Conservation (phyloP, 2,797 vertebrate genomes). For the Coendou prehensilis region DNA sequence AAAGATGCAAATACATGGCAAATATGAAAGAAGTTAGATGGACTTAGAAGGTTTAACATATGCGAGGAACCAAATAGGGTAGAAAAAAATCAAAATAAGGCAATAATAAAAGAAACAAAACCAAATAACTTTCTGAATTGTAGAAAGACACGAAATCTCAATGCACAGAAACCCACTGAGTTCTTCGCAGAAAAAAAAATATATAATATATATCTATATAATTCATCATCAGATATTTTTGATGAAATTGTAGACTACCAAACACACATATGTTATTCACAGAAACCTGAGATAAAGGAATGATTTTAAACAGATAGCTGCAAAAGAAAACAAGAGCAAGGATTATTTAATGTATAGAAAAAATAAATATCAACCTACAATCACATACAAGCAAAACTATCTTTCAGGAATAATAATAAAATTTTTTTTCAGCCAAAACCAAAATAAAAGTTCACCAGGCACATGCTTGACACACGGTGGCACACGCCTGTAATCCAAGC, state of each 20-base stretch:
- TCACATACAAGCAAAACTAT: neutral
- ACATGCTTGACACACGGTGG: no score
- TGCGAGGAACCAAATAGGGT: neutral
- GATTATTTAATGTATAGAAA: neutral
- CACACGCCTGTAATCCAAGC: no score
- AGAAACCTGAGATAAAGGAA: neutral
- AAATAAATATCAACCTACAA: neutral
- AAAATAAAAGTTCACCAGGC: neutral
- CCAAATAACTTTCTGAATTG: neutral
- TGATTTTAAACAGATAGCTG: neutral
- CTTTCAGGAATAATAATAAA: slow-evolving; percentile 9
- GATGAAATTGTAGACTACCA: neutral
- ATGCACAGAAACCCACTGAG: neutral
- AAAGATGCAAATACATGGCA: neutral
- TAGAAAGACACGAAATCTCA: neutral
- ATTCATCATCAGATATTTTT: neutral
- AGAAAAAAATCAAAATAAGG: slow-evolving; percentile 8
- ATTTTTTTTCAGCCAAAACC: neutral
- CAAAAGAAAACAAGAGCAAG: neutral
- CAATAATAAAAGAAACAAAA: slow-evolving; percentile 37
- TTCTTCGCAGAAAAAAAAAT: slow-evolving; percentile 14
- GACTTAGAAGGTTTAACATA: neutral
- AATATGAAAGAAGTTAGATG: neutral
- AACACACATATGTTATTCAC: neutral
- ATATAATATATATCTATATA: neutral